Evolutionary conservation across 2,888 invertebrate species (phyloP).

Genomic region (Listrodromus nycthemerus): DNA sequence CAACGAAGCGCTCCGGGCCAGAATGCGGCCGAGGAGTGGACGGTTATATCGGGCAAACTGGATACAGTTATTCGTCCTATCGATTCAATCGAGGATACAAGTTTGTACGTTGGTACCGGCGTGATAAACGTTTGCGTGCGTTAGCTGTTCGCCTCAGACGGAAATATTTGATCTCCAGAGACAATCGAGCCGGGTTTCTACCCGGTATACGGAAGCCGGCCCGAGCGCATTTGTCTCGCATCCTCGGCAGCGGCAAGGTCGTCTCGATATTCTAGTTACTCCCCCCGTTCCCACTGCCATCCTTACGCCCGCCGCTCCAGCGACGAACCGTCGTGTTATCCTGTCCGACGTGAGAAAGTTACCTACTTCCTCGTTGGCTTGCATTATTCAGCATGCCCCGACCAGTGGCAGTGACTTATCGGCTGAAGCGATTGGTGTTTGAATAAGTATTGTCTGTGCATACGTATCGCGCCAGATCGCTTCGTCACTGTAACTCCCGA

Average conservation of each 20-base stretch:
- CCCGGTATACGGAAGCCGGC: slow-evolving; percentile 10
- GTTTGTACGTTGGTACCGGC: slow-evolving; percentile 8
- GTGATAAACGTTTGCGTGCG: slow-evolving; percentile 13
- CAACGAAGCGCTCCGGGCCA: too few species aligned
- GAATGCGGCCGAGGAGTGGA: too few species aligned
- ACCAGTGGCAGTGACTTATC: slow-evolving; percentile 75
- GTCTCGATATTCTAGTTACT: slow-evolving; percentile 48
- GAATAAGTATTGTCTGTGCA: slow-evolving; percentile 71
- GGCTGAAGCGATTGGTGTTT: slow-evolving; percentile 76
- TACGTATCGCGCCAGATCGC: slow-evolving; percentile 44
- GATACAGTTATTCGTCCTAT: not conserved
- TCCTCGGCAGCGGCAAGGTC: slow-evolving; percentile 17
- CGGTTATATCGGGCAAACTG: too few species aligned
- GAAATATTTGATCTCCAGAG: slow-evolving; percentile 63
- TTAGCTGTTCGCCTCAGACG: slow-evolving; percentile 9
- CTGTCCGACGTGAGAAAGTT: slow-evolving; percentile 62
- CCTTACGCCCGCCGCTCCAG: not conserved
- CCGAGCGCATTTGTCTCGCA: slow-evolving; percentile 52
- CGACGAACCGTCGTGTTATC: slow-evolving; percentile 52
- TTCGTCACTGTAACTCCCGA: slow-evolving; percentile 27
- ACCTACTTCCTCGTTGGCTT: slow-evolving; percentile 62
- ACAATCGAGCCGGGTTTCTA: slow-evolving; percentile 53
- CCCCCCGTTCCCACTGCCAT: too few species aligned
- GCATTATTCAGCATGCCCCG: slow-evolving; percentile 75
- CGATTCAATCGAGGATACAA: not conserved